Evolutionary conservation across 2,113 vertebrate genomes (phyloP).

Genomic region (Prolemur simus): DNA sequence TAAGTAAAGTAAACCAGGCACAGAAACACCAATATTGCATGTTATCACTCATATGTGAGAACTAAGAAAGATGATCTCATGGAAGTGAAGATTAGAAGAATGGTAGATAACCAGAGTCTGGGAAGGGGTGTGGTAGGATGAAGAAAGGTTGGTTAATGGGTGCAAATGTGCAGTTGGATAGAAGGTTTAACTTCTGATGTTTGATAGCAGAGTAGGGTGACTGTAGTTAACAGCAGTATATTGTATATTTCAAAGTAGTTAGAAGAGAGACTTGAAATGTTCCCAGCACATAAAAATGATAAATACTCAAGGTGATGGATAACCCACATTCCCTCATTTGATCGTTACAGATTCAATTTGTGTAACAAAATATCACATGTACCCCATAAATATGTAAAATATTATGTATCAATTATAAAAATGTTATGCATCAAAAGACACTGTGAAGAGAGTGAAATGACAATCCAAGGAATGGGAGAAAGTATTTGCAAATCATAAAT

Average conservation of each 20-base stretch:
- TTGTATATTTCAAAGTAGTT: neutral
- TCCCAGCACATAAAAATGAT: neutral
- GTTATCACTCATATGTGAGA: neutral
- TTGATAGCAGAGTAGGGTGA: neutral
- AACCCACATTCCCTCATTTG: neutral
- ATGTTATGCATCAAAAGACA: neutral
- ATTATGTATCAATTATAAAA: neutral
- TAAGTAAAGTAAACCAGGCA: neutral
- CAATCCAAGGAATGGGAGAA: too few relatives aligned
- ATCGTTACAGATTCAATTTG: neutral
- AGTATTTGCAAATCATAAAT: too few relatives aligned
- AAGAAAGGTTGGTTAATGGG: neutral
- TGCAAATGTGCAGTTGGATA: neutral
- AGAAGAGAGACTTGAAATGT: neutral
- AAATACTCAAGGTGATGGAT: neutral
- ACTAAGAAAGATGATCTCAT: neutral
- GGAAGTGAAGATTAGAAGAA: neutral
- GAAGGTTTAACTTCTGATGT: neutral
- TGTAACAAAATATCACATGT: neutral
- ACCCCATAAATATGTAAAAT: neutral
- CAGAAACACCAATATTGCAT: neutral
- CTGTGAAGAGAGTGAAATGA: neutral
- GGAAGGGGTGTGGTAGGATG: neutral
- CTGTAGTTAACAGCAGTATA: neutral
- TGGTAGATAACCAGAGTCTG: neutral